Conservation (phyloP, 92 coral and sea anemone species). For the Palythoa grandis region DNA sequence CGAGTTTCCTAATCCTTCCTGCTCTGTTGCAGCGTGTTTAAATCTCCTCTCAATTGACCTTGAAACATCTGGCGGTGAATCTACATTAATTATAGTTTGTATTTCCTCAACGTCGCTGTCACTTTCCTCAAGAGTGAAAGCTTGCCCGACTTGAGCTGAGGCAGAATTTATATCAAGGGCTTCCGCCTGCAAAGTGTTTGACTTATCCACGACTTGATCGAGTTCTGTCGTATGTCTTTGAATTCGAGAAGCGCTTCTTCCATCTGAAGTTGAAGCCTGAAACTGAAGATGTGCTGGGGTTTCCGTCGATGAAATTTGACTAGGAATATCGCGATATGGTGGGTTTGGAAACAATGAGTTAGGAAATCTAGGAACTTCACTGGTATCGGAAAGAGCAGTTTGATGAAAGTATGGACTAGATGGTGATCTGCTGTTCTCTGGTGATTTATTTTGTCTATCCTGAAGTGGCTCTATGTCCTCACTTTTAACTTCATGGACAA, state of each 20-base stretch:
- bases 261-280: neutral
- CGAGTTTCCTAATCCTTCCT: neutral
- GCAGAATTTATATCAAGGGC: neutral
- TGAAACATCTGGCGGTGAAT: neutral
- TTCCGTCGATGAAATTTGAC: neutral
- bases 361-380: constrained; percentile 39
- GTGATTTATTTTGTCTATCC: neutral
- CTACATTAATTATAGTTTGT: neutral
- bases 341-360: neutral
- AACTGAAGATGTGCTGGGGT: neutral
- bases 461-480: neutral
- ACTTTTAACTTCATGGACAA: neutral
- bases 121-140: neutral
- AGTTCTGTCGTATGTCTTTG: neutral
- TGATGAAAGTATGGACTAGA: neutral
- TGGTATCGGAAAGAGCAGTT: neutral
- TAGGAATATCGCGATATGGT: neutral
- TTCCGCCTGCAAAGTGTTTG: neutral
- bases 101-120: neutral
- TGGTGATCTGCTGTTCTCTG: neutral
- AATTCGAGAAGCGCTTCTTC: neutral
- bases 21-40: neutral
- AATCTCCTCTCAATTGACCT: neutral
- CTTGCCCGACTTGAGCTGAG: neutral
- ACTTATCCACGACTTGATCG: neutral